Conservation (phyloP, 2,888 invertebrate genomes). For the Dynastes tityus region DNA sequence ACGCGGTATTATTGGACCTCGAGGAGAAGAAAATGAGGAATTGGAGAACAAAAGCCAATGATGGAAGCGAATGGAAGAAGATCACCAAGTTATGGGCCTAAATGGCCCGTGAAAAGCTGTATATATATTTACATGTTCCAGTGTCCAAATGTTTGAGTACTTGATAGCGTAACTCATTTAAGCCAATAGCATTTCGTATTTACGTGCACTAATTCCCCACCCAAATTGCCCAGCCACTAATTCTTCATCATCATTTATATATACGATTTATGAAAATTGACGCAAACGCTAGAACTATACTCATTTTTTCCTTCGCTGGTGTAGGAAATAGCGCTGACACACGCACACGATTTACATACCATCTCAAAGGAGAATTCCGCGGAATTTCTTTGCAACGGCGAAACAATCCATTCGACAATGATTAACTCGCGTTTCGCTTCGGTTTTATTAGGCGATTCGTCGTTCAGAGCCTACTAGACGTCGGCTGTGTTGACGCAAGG, state of each 20-base stretch:
- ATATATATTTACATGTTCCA: no score
- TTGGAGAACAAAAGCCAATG: no score
- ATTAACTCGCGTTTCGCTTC: conserved; percentile 1
- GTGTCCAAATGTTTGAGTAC: no score
- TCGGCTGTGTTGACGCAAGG: background rate
- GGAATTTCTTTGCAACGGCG: background rate
- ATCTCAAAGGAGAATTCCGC: background rate
- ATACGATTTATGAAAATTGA: background rate
- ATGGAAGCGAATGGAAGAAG: no score
- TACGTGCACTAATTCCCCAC: no score
- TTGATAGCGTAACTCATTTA: no score
- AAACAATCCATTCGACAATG: conserved; percentile 6
- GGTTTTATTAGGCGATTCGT: background rate
- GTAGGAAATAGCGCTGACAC: background rate
- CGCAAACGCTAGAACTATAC: background rate
- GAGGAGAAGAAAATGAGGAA: no score
- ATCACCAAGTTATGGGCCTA: no score
- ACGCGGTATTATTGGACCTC: no score
- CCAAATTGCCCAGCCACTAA: background rate
- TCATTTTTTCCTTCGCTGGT: background rate
- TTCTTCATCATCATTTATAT: background rate
- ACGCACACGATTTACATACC: conserved; percentile 4
- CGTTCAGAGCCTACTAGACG: background rate
- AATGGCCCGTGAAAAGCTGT: no score
- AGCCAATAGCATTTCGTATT: no score